Base-by-base conservation (phyloP, 1,140 invertebrate species). In the Tetragonula clypearis region DNA sequence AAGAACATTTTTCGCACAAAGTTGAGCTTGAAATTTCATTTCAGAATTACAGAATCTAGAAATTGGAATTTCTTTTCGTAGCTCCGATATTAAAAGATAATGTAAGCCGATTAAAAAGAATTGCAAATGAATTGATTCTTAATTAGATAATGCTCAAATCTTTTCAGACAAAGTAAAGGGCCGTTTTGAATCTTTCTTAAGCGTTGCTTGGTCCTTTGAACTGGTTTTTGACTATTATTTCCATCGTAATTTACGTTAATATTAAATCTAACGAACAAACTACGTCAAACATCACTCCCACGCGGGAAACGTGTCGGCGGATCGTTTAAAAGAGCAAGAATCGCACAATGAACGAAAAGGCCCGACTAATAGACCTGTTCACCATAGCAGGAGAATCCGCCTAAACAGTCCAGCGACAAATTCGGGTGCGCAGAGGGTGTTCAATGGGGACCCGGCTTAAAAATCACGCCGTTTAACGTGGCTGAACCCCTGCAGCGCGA, bases 391-490 rank as follows among this genome's bases (percentile, higher is more conserved):
- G 82, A 62, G 84, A 84, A 88, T 82, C 79, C 66, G 56, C 55
- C 49, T 81, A 68, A 85, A 66, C 60, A 35, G 79, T 30, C 56
- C 58, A n/a, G 74, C 58, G 66, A 76, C 23, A 26, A 30, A 82
- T 71, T 75, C 69, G 56, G 56, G 26, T 49, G 35, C 21, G 66
- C 30, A 77, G 88, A 88, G 86, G 88, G 89, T 69, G 87, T 88
- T 88, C 76, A 89, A 79, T 78, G 71, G 85, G 75, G 88, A 90
- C 91, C 87, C 90, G 90, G 92, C 92, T 93, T 93, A 93, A 30
- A 92, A 91, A 92, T 92, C 87, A 82, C 88, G 89, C 87, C 91
- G 92, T 93, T 92, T 92, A 93, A 91, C 88, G 87, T 87, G 73
- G 81, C 19, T 30, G 80, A 78, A 91, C 89, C 91, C 90, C 88